A percentile compares a stretch with the other conserved stretches of the same genome.
Conservation (phyloP, 1,140 invertebrate species). For the Macrobrachium nipponense region DNA sequence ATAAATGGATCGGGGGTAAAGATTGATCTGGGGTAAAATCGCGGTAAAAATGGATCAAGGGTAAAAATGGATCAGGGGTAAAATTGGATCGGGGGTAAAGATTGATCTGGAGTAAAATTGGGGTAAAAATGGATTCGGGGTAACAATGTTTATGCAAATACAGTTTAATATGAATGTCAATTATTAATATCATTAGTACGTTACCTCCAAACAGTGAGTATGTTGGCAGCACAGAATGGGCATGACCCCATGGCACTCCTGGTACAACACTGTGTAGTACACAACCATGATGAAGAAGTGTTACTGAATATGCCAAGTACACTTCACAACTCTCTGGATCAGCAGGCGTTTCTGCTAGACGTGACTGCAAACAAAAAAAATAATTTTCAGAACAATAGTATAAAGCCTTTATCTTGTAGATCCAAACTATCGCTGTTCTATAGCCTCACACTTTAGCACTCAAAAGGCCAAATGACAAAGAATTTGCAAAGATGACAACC, state of each 20-base stretch:
- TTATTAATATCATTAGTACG: background rate
- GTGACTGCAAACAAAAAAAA: constrained; percentile 36
- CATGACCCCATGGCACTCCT: constrained; percentile 80
- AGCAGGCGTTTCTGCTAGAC: constrained; percentile 68
- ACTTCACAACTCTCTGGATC: constrained; percentile 75
- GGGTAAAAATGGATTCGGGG: too few species aligned
- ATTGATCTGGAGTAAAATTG: too few species aligned
- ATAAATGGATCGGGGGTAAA: too few species aligned
- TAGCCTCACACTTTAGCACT: too few species aligned
- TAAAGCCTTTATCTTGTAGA: too few species aligned
- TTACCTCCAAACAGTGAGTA: constrained; percentile 78
- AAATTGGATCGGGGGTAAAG: too few species aligned
- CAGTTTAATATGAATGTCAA: background rate
- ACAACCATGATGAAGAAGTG: constrained; percentile 82
- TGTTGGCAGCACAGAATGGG: constrained; percentile 79
- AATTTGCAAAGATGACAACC: too few species aligned
- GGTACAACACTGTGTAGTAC: constrained; percentile 85
- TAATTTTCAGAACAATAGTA: background rate
- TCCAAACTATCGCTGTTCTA: too few species aligned
- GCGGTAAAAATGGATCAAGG: too few species aligned
- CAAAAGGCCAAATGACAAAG: too few species aligned
- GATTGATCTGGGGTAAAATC: too few species aligned
- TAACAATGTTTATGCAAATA: background rate
- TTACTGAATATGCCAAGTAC: constrained; percentile 85
- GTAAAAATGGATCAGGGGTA: too few species aligned